phyloP scores from a whole-genome alignment of 2,888 invertebrate genomes.

The Ectemnius continuus region DNA sequence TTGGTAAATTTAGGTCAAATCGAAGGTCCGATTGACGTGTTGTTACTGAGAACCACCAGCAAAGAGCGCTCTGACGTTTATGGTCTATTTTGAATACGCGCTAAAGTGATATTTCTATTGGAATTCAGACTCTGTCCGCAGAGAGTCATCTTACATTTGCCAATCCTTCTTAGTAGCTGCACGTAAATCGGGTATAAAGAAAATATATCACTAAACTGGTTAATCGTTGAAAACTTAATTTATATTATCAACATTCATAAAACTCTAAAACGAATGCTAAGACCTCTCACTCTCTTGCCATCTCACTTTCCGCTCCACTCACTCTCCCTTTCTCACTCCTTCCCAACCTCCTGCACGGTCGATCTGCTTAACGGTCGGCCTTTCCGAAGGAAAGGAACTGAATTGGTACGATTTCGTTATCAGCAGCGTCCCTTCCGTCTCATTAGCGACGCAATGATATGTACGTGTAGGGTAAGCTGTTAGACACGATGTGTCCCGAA shows the following conservation, averaged over 20 bases:
- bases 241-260: constrained; percentile 66
- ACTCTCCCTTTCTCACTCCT: constrained; percentile 9
- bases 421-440: constrained; percentile 45
- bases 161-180: constrained; percentile 12
- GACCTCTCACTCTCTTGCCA: constrained; percentile 36
- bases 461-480: constrained; percentile 54
- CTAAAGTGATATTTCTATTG: too few relatives aligned
- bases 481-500: constrained; percentile 41
- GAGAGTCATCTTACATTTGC: constrained; percentile 22
- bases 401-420: constrained; percentile 39
- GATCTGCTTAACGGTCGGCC: constrained; percentile 25
- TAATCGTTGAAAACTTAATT: constrained; percentile 61
- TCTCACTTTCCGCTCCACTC: constrained; percentile 29
- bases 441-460: constrained; percentile 63
- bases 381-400: constrained; percentile 40
- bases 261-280: constrained; percentile 65
- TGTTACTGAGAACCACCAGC: too few relatives aligned
- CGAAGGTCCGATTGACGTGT: not conserved
- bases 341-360: constrained; percentile 1
- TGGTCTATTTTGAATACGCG: too few relatives aligned
- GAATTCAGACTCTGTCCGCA: not conserved
- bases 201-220: constrained; percentile 26
- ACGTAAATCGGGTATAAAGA: constrained; percentile 12
- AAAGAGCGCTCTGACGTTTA: too few relatives aligned
- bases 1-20: constrained; percentile 20